Percentiles rank a stretch among this genome's conserved stretches.
Evolutionary conservation across 2,797 vertebrate species (phyloP).

Genomic region (Cheirogaleus major): DNA sequence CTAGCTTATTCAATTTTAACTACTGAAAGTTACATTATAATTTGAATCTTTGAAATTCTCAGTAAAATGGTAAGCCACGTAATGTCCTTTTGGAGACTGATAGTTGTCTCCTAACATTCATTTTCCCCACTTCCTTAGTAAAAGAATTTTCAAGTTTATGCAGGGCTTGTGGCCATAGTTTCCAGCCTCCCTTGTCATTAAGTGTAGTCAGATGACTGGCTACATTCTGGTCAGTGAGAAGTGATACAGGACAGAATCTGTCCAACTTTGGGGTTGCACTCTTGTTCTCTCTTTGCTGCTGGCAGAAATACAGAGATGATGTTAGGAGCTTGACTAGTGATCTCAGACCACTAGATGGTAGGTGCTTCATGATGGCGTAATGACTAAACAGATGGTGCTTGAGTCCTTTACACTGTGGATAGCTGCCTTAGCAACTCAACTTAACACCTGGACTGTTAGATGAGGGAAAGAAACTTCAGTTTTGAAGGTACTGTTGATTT

Average conservation of each 20-base stretch:
- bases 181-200: not conserved
- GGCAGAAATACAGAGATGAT: not conserved
- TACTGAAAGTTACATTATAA: not conserved
- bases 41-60: not conserved
- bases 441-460: accelerated
- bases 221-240: not conserved
- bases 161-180: not conserved
- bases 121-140: not conserved
- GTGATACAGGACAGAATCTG: not conserved
- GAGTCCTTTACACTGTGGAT: not conserved
- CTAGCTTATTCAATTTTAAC: not conserved
- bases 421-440: not conserved
- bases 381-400: accelerated
- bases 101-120: not conserved
- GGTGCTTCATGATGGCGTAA: not conserved
- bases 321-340: not conserved
- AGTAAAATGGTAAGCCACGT: not conserved
- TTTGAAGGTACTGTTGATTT: not conserved
- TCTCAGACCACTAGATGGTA: not conserved
- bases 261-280: not conserved
- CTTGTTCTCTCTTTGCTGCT: not conserved
- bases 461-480: not conserved
- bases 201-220: not conserved
- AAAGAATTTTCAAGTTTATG: not conserved
- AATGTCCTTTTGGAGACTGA: not conserved